Evolutionary conservation across 2,888 invertebrate genomes (phyloP).

Genomic region (Synergus laeviventris): DNA sequence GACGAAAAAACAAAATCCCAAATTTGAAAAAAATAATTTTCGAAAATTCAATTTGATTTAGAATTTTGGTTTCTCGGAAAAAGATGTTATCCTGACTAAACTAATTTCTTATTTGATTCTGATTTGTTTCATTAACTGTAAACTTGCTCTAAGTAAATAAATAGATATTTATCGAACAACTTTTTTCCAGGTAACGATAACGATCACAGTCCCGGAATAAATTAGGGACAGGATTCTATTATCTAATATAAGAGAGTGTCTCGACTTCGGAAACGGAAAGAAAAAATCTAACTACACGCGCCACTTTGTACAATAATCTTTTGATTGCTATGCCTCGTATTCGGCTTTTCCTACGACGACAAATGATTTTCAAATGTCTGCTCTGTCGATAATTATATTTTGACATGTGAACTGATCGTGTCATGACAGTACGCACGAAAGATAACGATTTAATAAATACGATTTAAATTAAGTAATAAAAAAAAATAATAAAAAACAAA

Average conservation of each 20-base stretch:
- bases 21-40: no score
- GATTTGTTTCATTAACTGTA: constrained; percentile 5
- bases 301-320: constrained; percentile 30
- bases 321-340: constrained; percentile 35
- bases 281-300: constrained; percentile 35
- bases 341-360: constrained; percentile 20
- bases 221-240: constrained; percentile 21
- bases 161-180: neutral
- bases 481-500: constrained; percentile 44
- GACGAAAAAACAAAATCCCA: no score
- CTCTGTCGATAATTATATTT: constrained; percentile 10
- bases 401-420: constrained; percentile 7
- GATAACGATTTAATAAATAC: constrained; percentile 57
- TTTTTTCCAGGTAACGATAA: constrained; percentile 15
- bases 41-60: no score
- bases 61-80: no score
- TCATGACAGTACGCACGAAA: constrained; percentile 35
- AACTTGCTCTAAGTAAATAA: constrained; percentile 7
- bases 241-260: constrained; percentile 26
- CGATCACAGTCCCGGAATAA: constrained; percentile 28
- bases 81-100: neutral
- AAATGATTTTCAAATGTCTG: constrained; percentile 13
- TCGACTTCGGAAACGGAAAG: constrained; percentile 6
- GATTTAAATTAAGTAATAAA: constrained; percentile 46
- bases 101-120: constrained; percentile 2